Evolutionary conservation across 2,113 vertebrate species (phyloP).

Genomic region (Psilopsiagon aurifrons): DNA sequence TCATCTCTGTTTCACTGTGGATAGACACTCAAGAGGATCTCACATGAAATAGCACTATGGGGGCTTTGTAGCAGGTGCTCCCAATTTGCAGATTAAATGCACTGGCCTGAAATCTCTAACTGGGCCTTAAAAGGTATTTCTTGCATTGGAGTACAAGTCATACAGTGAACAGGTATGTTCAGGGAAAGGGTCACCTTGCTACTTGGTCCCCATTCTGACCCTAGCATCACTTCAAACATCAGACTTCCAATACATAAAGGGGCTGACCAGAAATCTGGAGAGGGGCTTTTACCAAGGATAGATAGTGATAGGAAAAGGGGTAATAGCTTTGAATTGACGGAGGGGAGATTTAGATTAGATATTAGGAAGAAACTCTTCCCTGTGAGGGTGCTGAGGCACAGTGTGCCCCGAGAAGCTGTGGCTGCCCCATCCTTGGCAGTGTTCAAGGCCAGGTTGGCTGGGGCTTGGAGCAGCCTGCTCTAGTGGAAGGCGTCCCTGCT

Average conservation of each 20-base stretch:
- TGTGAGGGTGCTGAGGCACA: neutral
- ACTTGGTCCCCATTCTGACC: neutral
- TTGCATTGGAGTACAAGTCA: neutral
- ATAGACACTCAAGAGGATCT: neutral
- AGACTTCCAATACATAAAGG: neutral
- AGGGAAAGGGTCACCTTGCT: neutral
- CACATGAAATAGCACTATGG: neutral
- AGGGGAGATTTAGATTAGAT: neutral
- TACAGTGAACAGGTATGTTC: neutral
- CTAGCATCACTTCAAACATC: neutral
- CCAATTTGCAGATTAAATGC: neutral
- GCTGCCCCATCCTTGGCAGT: neutral
- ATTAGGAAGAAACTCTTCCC: neutral
- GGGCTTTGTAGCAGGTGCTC: neutral
- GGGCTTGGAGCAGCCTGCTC: neutral
- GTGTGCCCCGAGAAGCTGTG: neutral
- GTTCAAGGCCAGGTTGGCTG: neutral
- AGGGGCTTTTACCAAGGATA: neutral
- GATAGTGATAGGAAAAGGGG: neutral
- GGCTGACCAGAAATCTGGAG: neutral
- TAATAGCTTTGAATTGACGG: neutral
- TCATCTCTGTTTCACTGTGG: neutral
- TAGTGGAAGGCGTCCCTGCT: neutral
- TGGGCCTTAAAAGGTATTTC: neutral
- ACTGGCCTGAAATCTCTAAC: neutral